Conservation (phyloP, 2,797 vertebrate species). For the Arnoldichthys spilopterus region DNA sequence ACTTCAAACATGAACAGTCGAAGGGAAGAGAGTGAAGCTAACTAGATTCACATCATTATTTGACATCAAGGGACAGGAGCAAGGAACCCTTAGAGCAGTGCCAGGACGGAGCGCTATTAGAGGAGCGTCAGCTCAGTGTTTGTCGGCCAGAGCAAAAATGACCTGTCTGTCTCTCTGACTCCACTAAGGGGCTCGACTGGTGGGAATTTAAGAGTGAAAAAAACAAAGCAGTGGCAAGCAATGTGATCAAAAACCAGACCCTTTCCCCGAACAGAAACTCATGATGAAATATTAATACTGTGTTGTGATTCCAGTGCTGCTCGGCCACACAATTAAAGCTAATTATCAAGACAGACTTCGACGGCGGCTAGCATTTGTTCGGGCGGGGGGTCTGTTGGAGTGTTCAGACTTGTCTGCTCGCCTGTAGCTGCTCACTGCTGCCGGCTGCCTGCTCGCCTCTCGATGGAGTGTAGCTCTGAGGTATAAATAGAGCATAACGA, state of each 20-base stretch:
- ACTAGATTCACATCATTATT: constrained; percentile 57
- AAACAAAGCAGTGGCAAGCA: constrained; percentile 5
- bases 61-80: constrained; percentile 55
- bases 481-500: constrained; percentile 56
- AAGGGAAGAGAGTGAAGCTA: constrained; percentile 40
- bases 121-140: constrained; percentile 25
- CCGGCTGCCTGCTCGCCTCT: constrained; percentile 45
- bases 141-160: constrained; percentile 13
- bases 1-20: constrained; percentile 44
- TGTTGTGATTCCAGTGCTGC: constrained; percentile 36
- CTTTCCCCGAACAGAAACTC: constrained; percentile 35
- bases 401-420: constrained; percentile 43
- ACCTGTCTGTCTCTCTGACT: constrained; percentile 29
- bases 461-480: constrained; percentile 30
- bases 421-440: constrained; percentile 35
- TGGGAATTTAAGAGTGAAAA: constrained; percentile 34
- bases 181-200: constrained; percentile 21
- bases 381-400: constrained; percentile 8
- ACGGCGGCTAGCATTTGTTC: constrained; percentile 40
- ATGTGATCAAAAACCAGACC: constrained; percentile 41
- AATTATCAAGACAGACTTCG: constrained; percentile 65
- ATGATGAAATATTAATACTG: constrained; percentile 60
- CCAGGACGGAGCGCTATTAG: constrained; percentile 53
- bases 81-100: constrained; percentile 41
- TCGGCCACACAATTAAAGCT: constrained; percentile 59